phyloP scores from a whole-genome alignment of 2,797 vertebrate genomes.

The Alfaro cultratus region DNA sequence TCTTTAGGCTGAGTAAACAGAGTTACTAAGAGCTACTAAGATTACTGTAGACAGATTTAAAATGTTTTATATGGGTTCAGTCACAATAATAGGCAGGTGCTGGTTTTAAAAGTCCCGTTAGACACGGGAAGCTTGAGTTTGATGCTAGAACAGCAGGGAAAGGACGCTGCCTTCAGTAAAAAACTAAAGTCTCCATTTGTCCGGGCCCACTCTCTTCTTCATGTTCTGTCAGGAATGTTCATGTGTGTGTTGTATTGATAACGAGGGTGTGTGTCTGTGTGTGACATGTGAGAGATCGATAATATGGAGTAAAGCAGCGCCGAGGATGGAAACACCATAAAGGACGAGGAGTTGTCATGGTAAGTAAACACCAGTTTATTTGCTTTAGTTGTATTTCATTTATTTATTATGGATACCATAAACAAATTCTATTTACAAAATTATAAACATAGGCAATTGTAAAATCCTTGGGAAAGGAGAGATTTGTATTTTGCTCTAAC shows the following conservation, averaged over 20 bases:
- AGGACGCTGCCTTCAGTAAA: slow-evolving; percentile 46
- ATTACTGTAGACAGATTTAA: not conserved
- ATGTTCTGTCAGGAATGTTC: slow-evolving; percentile 77
- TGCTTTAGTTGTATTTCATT: not conserved
- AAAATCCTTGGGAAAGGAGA: not conserved
- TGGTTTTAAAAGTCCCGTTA: slow-evolving; percentile 26
- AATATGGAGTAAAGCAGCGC: slow-evolving; percentile 53
- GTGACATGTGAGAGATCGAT: slow-evolving; percentile 62
- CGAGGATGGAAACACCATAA: slow-evolving; percentile 68
- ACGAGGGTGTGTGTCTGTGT: slow-evolving; percentile 63
- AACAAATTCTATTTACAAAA: not conserved
- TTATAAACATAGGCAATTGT: not conserved
- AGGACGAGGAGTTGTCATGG: slow-evolving; percentile 60
- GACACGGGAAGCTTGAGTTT: slow-evolving; percentile 32
- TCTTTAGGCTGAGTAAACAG: rapidly evolving
- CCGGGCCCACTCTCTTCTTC: slow-evolving; percentile 40
- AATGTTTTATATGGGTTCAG: not conserved
- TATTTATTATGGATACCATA: not conserved
- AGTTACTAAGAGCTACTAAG: rapidly evolving
- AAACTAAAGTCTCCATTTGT: slow-evolving; percentile 52
- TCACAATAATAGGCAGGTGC: slow-evolving; percentile 49
- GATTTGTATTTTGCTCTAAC: not conserved
- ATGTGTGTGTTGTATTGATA: slow-evolving; percentile 75
- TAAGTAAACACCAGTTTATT: slow-evolving; percentile 56
- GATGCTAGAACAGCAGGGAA: slow-evolving; percentile 74